Evolutionary conservation across 92 coral and sea anemone species (phyloP), one percentile per base, ranked within the genome.

Genomic region (Porites rus): DNA sequence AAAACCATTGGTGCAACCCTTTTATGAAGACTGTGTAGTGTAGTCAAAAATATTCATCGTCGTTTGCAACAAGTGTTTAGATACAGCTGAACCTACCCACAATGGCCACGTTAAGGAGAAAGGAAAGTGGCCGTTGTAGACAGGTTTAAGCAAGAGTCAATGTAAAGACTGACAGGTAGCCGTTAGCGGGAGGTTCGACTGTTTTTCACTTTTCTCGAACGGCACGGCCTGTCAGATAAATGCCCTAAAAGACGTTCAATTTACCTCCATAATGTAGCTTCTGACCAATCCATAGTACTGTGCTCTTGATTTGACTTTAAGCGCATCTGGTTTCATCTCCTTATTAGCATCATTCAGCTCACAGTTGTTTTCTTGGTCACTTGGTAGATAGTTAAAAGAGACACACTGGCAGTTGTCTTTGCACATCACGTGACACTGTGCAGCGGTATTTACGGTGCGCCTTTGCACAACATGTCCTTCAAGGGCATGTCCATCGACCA

Each of bases 391-490:
- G 19, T 74, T 74, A 0, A 51, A 50, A 8, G 77, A 74, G 63
- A 74, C 11, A 52, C 77, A 74, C 63, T 14, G 63, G 16, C 63
- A 74, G 38, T 74, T 56, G 28, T 53, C 77, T 10, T 0, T 74
- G 10, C 77, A 74, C 77, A 74, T 52, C 16, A 74, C 13, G 63
- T 74, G 77, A 22, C 77, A 74, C 60, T 74, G 62, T 73, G 77
- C 24, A 6, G 62, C 62, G 0, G 13, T n/a, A 14, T 10, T 74
- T 16, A 74, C 62, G 8, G 62, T 74, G 17, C 53, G 22, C 20
- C 25, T 52, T 38, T 74, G 13, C 51, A 74, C 51, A 16, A 74
- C 63, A 38, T 74, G 77, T 0, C 77, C 77, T 7, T 74, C 77
- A 9, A 74, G 62, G 43, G 77, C 62, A n/a, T 74, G 77, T 18